Conservation (phyloP, 2,113 vertebrate species). For the Phasianus colchicus region DNA sequence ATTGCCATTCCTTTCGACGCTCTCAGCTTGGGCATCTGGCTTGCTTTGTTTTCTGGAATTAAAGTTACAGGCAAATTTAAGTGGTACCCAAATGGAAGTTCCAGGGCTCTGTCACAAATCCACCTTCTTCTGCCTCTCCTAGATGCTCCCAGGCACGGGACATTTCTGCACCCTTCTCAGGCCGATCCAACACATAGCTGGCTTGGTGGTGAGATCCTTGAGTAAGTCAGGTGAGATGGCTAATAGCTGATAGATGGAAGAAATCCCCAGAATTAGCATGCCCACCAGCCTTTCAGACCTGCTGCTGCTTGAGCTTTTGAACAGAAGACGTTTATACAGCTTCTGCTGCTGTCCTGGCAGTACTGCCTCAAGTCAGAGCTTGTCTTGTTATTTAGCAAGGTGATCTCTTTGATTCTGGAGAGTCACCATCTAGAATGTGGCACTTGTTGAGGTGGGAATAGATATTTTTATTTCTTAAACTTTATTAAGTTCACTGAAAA, state of each 20-base stretch:
- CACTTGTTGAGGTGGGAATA: not conserved
- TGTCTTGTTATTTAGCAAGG: not conserved
- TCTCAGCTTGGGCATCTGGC: not conserved
- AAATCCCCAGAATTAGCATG: not conserved
- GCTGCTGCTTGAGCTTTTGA: not conserved
- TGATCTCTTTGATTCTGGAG: not conserved
- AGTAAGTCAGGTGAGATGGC: not conserved
- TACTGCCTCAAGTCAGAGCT: not conserved
- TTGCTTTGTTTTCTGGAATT: not conserved
- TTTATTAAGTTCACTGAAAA: not conserved
- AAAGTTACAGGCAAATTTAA: not conserved
- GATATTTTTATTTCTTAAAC: not conserved
- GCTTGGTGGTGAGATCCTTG: not conserved
- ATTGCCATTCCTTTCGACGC: not conserved
- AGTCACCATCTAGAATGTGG: not conserved
- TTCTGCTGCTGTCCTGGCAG: not conserved
- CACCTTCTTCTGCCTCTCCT: not conserved
- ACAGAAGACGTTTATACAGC: not conserved
- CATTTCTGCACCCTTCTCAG: not conserved
- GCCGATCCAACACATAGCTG: not conserved
- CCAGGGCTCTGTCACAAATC: not conserved
- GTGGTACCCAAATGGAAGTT: not conserved
- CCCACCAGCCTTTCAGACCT: not conserved
- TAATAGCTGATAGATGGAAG: not conserved
- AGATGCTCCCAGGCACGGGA: not conserved